Percentiles rank a stretch among this genome's conserved stretches.
Conservation (phyloP, 2,888 invertebrate species). For the Drosophila paramelanica region DNA sequence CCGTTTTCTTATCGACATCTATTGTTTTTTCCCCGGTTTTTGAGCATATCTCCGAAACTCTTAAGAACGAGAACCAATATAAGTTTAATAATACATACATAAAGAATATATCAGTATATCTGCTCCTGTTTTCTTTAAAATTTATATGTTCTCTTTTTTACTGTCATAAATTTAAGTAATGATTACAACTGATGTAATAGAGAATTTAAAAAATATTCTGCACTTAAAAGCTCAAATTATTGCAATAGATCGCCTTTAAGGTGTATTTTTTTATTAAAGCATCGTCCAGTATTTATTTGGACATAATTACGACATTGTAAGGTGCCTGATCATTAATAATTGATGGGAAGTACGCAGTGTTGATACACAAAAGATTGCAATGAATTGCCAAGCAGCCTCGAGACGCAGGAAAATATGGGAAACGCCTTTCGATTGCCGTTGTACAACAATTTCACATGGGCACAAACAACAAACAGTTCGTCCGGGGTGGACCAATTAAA, state of each 20-base stretch:
- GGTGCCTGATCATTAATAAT: constrained; percentile 58
- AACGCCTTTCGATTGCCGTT: background rate
- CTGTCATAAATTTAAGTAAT: no score
- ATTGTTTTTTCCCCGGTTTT: no score
- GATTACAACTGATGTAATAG: no score
- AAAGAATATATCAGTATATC: no score
- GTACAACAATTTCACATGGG: constrained; percentile 39
- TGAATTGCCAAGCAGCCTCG: constrained; percentile 17
- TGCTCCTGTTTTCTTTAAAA: no score
- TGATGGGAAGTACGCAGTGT: constrained; percentile 51
- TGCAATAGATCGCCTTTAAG: background rate
- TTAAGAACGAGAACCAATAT: no score
- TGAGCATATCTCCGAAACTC: no score
- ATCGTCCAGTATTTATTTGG: constrained; percentile 44
- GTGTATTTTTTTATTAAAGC: background rate
- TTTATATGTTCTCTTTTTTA: no score
- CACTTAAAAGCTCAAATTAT: background rate
- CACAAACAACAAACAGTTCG: constrained; percentile 43
- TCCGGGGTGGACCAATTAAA: constrained; percentile 70
- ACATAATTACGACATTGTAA: constrained; percentile 51
- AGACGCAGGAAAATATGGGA: background rate
- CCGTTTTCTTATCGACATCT: no score
- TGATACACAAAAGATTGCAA: constrained; percentile 16
- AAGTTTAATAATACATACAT: no score
- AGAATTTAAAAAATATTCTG: no score